These are phyloP conservation scores for Natrix natrix DNA, from an alignment of 2,797 vertebrate species.

Conservation along the genomic window DNA sequence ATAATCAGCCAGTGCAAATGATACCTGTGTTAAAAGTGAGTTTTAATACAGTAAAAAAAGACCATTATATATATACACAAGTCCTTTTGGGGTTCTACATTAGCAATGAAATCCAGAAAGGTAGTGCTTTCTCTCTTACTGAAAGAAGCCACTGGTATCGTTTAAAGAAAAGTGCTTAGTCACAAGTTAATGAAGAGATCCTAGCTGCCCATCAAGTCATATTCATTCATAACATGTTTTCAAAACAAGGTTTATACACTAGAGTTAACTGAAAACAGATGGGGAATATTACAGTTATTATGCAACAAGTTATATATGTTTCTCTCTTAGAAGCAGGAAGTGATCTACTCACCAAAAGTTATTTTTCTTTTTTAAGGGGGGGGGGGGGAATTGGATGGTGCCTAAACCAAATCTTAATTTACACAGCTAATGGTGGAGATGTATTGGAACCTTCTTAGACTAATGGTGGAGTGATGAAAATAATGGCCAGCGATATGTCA, in stretches of 20 bases:
- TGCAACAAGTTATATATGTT: background rate
- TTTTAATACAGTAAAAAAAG: conserved; percentile 73
- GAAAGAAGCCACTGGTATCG: background rate
- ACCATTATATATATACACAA: conserved; percentile 62
- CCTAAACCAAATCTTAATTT: background rate
- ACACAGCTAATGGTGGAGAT: background rate
- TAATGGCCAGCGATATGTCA: background rate
- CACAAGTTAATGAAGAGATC: background rate
- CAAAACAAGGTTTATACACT: conserved; percentile 34
- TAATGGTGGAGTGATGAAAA: background rate
- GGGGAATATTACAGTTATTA: background rate
- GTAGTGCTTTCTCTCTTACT: background rate
- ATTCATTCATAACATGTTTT: background rate
- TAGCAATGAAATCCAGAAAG: conserved; percentile 40
- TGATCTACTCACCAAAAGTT: background rate
- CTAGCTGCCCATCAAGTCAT: conserved; percentile 7
- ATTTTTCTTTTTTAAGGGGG: background rate
- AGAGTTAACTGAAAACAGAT: background rate
- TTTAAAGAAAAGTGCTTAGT: background rate
- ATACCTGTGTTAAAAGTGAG: conserved; percentile 68
- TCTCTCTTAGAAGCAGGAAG: no score
- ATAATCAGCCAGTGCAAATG: conserved; percentile 47
- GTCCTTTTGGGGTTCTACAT: conserved; percentile 44
- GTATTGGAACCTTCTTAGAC: background rate
- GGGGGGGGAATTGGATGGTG: background rate